phyloP scores from a whole-genome alignment of 2,888 invertebrate species.

The Spicauda simplicius region DNA sequence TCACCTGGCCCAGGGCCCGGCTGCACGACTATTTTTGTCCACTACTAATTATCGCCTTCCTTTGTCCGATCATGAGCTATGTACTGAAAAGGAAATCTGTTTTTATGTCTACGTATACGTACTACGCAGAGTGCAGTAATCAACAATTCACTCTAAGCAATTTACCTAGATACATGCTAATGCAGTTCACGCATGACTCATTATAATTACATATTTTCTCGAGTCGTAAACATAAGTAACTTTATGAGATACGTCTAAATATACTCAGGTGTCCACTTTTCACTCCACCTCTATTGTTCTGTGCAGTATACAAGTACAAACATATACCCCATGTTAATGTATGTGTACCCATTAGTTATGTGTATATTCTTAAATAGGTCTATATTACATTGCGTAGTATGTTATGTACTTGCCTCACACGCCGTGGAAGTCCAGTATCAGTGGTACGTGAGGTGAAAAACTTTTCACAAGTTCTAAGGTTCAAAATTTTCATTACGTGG shows the following conservation, averaged over 20 bases:
- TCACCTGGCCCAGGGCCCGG: conserved; percentile 84
- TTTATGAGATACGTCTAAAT: conserved; percentile 6
- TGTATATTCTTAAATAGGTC: too few relatives aligned
- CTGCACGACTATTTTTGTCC: conserved; percentile 80
- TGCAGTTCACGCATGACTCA: conserved; percentile 35
- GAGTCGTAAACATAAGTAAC: conserved; percentile 7
- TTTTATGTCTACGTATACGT: conserved; percentile 49
- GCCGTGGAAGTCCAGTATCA: not conserved
- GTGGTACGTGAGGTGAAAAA: not conserved
- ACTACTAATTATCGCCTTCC: conserved; percentile 82
- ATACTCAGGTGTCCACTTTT: not conserved
- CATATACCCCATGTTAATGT: not conserved
- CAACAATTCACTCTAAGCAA: conserved; percentile 21
- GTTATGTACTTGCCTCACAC: not conserved
- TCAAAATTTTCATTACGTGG: too few relatives aligned
- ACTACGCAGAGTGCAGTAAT: conserved; percentile 30
- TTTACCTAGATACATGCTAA: conserved; percentile 35
- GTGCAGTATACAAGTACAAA: not conserved
- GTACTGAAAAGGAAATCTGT: conserved; percentile 71
- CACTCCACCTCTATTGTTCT: not conserved
- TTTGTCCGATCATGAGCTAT: conserved; percentile 68
- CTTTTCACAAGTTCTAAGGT: not conserved
- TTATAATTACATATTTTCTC: conserved; percentile 27
- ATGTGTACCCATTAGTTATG: not conserved
- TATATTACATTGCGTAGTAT: not conserved